These are phyloP conservation scores for Camelus bactrianus DNA, from an alignment of 2,113 vertebrate genomes.

Conservation along the genomic window DNA sequence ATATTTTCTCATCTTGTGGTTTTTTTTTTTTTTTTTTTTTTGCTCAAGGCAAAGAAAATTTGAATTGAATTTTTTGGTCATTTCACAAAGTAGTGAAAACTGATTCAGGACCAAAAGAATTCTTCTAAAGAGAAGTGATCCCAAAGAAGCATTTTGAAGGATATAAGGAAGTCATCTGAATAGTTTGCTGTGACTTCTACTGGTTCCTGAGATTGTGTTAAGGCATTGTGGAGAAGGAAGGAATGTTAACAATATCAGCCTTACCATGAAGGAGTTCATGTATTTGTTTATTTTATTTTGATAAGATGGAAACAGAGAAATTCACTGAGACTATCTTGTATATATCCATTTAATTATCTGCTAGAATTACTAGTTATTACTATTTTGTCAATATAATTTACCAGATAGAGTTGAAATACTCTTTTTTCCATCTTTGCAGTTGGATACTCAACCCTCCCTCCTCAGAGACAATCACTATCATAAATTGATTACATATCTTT, in stretches of 20 bases:
- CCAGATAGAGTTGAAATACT: not conserved
- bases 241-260: not conserved
- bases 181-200: not conserved
- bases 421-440: not conserved
- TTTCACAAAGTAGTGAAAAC: slow-evolving; percentile 12
- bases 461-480: not conserved
- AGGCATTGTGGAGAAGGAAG: not conserved
- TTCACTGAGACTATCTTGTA: not conserved
- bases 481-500: not conserved
- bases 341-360: not conserved
- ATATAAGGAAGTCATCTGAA: not conserved
- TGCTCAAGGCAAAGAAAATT: not conserved
- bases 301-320: not conserved
- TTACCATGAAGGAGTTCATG: not conserved
- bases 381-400: not conserved
- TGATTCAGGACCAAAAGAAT: not conserved
- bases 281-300: not conserved
- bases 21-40: not conserved
- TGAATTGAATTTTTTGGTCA: not conserved
- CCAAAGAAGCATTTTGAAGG: not conserved
- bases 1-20: not conserved
- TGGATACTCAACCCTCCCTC: not conserved
- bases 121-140: not conserved
- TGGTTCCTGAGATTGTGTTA: not conserved
- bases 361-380: not conserved